These are phyloP conservation scores for Siniperca scherzeri DNA, from an alignment of 2,797 vertebrate species.

Conservation along the genomic window DNA sequence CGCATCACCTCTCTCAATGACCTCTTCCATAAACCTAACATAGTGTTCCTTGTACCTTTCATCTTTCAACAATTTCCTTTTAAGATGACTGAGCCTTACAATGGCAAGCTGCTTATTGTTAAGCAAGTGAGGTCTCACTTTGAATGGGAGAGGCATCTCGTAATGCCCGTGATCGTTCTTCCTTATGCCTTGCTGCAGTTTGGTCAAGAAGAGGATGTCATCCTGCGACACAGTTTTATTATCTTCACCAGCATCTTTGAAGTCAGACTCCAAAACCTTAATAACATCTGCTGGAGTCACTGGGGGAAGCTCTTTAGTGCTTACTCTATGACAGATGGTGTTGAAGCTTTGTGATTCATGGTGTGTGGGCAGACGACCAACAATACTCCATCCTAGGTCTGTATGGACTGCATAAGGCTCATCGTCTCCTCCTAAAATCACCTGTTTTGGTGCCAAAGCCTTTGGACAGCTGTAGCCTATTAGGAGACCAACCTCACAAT, in stretches of 20 bases:
- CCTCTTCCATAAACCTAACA: background rate
- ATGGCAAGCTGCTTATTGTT: background rate
- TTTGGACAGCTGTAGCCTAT: conserved; percentile 12
- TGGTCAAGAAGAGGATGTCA: conserved; percentile 25
- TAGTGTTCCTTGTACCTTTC: conserved; percentile 2
- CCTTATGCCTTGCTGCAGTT: background rate
- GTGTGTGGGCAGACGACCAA: background rate
- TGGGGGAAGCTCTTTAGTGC: conserved; percentile 32
- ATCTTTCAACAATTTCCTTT: background rate
- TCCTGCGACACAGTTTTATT: conserved; percentile 32
- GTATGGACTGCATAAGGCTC: conserved; percentile 2
- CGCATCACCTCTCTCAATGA: conserved; percentile 29
- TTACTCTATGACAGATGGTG: conserved; percentile 16
- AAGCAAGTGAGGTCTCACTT: background rate
- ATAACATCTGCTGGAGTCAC: too few relatives aligned
- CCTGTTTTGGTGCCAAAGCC: conserved; percentile 8
- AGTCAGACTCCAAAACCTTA: conserved; percentile 39
- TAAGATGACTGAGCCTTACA: background rate
- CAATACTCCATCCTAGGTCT: conserved; percentile 34
- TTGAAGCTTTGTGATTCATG: background rate
- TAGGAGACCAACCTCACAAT: conserved; percentile 2
- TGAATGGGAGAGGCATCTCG: conserved; percentile 3
- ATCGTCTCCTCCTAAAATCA: conserved; percentile 1
- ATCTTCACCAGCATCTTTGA: conserved; percentile 17
- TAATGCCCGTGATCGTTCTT: background rate